Evolutionary conservation across 1,140 invertebrate species (phyloP).

Genomic region (Neocloeon triangulifer): DNA sequence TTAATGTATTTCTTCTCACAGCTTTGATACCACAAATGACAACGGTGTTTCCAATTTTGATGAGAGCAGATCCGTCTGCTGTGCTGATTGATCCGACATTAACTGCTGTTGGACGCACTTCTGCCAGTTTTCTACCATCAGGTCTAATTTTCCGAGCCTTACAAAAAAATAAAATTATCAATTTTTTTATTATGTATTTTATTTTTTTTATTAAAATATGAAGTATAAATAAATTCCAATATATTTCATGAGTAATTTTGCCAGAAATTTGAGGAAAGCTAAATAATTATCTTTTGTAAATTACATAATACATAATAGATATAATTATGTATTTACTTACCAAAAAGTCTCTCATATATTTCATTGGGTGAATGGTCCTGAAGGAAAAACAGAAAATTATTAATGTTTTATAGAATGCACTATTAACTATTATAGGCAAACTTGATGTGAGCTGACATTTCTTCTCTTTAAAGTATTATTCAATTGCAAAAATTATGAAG

Average conservation of each 20-base stretch:
- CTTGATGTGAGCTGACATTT: no score
- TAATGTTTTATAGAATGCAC: neutral
- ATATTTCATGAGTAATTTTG: neutral
- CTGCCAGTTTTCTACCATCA: conserved; percentile 36
- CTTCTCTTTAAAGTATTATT: no score
- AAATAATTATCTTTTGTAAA: no score
- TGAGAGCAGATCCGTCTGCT: conserved; percentile 45
- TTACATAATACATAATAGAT: no score
- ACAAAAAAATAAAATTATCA: conserved; percentile 3
- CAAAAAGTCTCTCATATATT: conserved; percentile 34
- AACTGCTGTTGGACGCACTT: conserved; percentile 30
- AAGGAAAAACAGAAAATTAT: conserved; percentile 12
- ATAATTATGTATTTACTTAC: conserved; percentile 13
- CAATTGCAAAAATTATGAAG: no score
- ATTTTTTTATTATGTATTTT: conserved; percentile 4
- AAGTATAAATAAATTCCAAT: neutral
- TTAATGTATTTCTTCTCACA: conserved; percentile 21
- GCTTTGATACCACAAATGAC: conserved; percentile 57
- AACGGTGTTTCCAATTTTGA: conserved; percentile 46
- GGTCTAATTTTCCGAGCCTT: conserved; percentile 28
- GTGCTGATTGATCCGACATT: conserved; percentile 38
- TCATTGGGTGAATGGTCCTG: conserved; percentile 34
- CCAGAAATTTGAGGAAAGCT: neutral
- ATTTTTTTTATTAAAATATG: neutral
- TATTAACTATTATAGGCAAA: neutral